A percentile compares a stretch with the other conserved stretches of the same genome.
phyloP scores from a whole-genome alignment of 2,888 invertebrate species.

The Ametastegia equiseti region DNA sequence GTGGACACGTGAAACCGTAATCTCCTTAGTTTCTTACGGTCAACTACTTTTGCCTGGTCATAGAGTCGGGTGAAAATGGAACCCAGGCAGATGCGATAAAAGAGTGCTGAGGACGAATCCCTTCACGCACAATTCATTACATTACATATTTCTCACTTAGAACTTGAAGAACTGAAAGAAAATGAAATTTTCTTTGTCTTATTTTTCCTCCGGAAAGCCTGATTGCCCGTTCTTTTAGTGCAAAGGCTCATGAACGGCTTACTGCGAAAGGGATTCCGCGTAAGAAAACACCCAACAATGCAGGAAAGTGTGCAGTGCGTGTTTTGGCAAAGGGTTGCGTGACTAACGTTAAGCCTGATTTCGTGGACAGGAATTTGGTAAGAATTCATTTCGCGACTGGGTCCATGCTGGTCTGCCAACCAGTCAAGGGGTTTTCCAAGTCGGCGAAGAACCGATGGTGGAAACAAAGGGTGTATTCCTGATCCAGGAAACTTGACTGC shows the following conservation, averaged over 20 bases:
- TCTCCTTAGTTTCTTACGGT: slow-evolving; percentile 23
- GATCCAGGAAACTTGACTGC: too few relatives aligned
- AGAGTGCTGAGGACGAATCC: too few relatives aligned
- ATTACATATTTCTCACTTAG: too few relatives aligned
- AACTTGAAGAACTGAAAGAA: too few relatives aligned
- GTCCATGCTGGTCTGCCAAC: neutral
- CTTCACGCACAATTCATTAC: too few relatives aligned
- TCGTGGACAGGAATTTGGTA: neutral
- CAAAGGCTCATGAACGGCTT: neutral
- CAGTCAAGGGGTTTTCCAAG: too few relatives aligned
- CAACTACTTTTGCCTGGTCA: neutral
- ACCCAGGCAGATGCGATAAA: too few relatives aligned
- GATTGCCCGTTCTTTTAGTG: neutral
- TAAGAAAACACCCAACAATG: slow-evolving; percentile 27
- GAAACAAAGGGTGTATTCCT: neutral
- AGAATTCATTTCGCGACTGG: neutral
- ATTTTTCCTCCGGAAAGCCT: neutral
- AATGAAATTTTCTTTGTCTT: neutral
- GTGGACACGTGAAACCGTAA: slow-evolving; percentile 5
- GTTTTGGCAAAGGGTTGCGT: slow-evolving; percentile 31
- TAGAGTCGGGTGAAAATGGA: neutral
- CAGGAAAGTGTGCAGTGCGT: neutral
- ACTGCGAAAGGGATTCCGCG: slow-evolving; percentile 21
- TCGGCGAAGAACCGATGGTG: neutral
- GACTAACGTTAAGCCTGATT: slow-evolving; percentile 32